Percentiles rank a stretch among this genome's conserved stretches.
Conservation (phyloP, 2,888 invertebrate genomes). For the Drosophila tripunctata region DNA sequence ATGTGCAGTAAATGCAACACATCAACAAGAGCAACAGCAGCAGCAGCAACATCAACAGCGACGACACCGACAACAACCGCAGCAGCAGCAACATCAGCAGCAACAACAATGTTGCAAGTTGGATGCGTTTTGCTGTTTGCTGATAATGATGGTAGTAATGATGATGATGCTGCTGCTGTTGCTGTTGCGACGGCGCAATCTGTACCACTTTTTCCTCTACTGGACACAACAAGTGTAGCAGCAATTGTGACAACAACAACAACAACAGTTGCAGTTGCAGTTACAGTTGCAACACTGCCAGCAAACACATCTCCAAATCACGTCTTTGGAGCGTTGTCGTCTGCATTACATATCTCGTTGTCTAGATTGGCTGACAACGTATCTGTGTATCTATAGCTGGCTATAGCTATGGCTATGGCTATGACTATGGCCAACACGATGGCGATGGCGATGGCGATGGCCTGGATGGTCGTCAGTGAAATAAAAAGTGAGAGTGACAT, state of each 20-base stretch:
- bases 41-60: slow-evolving; percentile 20
- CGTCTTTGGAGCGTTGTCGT: slow-evolving; percentile 65
- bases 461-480: slow-evolving; percentile 62
- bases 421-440: slow-evolving; percentile 13
- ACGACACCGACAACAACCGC: slow-evolving; percentile 19
- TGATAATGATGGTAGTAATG: slow-evolving; percentile 39
- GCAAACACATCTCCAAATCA: slow-evolving; percentile 77
- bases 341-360: slow-evolving; percentile 75
- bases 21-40: slow-evolving; percentile 60
- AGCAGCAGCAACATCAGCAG: slow-evolving; percentile 12
- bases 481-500: slow-evolving; percentile 84
- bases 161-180: too few species aligned
- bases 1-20: slow-evolving; percentile 54
- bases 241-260: slow-evolving; percentile 26
- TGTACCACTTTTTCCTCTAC: slow-evolving; percentile 73
- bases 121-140: slow-evolving; percentile 58
- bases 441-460: slow-evolving; percentile 30
- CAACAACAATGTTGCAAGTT: slow-evolving; percentile 38
- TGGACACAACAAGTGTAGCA: slow-evolving; percentile 78
- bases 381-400: slow-evolving; percentile 23
- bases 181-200: slow-evolving; percentile 59
- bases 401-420: slow-evolving; percentile 25
- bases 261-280: slow-evolving; percentile 41
- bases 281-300: slow-evolving; percentile 54
- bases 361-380: slow-evolving; percentile 66